Conservation (phyloP, 1,140 invertebrate genomes). For the Lysiphlebus fabarum region DNA sequence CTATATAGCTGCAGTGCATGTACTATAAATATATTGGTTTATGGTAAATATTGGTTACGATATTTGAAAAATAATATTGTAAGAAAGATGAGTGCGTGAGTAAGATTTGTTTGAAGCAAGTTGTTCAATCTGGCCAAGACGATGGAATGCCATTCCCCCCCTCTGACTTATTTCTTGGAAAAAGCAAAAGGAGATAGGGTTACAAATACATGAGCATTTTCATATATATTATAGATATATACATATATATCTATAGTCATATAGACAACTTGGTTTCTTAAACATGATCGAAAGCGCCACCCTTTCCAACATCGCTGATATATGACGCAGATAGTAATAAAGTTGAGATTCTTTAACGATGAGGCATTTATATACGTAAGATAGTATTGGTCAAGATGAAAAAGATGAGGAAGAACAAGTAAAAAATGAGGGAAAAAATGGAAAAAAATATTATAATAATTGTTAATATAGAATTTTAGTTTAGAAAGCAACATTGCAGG, state of each 20-base stretch:
- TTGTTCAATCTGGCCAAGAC: neutral
- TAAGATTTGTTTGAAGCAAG: conserved; percentile 5
- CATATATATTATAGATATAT: conserved; percentile 13
- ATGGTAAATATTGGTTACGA: no score
- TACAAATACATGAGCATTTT: conserved; percentile 9
- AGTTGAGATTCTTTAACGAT: conserved; percentile 35
- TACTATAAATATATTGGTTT: no score
- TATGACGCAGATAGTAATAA: conserved; percentile 28
- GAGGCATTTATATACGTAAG: conserved; percentile 2
- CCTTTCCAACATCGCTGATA: conserved; percentile 24
- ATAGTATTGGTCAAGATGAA: neutral
- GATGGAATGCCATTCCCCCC: conserved; percentile 11
- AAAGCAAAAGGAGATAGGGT: conserved; percentile 19
- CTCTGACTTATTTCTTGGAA: conserved; percentile 18
- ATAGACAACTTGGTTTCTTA: conserved; percentile 12
- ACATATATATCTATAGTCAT: conserved; percentile 14
- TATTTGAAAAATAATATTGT: no score
- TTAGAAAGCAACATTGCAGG: neutral
- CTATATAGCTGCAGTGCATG: no score
- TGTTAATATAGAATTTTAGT: neutral
- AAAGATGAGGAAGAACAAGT: conserved; percentile 1
- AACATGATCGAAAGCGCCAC: conserved; percentile 30
- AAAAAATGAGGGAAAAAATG: neutral
- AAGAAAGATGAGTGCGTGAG: neutral
- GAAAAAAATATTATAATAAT: neutral